These are phyloP conservation scores for Palloptera scutellata DNA, from an alignment of 2,888 invertebrate genomes.

Conservation along the genomic window DNA sequence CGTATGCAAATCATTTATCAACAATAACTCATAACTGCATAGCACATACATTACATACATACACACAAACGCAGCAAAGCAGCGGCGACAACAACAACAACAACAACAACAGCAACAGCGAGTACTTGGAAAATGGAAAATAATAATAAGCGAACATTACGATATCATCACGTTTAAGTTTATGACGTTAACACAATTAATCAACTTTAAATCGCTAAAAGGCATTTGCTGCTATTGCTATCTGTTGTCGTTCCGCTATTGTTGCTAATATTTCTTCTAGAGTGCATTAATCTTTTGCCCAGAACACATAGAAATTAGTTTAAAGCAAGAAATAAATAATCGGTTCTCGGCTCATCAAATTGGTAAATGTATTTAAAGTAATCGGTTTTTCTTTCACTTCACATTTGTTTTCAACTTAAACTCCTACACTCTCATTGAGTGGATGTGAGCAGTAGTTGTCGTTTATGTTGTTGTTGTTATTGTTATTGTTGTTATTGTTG, in stretches of 20 bases:
- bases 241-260: background rate
- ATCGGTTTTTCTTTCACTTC: conserved; percentile 23
- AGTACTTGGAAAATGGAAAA: background rate
- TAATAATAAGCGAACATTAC: conserved; percentile 59
- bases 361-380: conserved; percentile 24
- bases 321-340: conserved; percentile 2
- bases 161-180: conserved; percentile 65
- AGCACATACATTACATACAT: too few species aligned
- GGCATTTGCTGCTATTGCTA: conserved; percentile 39
- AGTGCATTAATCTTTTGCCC: too few species aligned
- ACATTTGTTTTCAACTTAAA: background rate
- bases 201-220: conserved; percentile 60
- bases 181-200: conserved; percentile 63
- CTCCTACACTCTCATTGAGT: background rate
- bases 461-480: conserved; percentile 9
- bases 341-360: conserved; percentile 26
- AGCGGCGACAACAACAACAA: background rate
- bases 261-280: too few species aligned
- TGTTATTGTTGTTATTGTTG: conserved; percentile 13
- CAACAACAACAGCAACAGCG: conserved; percentile 9
- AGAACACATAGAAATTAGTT: too few species aligned
- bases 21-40: background rate
- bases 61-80: too few species aligned
- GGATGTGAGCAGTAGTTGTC: conserved; percentile 8
- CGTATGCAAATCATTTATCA: conserved; percentile 6